Base-by-base conservation (phyloP, 2,113 vertebrate species). In the Felis chaus region DNA sequence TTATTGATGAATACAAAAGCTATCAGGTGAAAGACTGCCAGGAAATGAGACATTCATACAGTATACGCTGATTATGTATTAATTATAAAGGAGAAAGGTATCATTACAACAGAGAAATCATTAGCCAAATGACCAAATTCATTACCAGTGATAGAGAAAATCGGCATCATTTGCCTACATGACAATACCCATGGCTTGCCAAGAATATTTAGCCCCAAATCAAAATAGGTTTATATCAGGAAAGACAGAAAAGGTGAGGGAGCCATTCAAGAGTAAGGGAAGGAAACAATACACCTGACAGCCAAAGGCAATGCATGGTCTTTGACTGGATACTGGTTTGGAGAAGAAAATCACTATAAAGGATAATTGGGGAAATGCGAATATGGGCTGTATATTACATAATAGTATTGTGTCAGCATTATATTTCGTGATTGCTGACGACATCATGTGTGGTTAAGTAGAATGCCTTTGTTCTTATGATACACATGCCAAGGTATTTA, bases 391-490 rank as follows among this genome's bases (percentile, higher is more conserved):
- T 18, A 31, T 50, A 25, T 8, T 45, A 31, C 25, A 14, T 10
- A 79, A 55, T 5, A 66, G 7, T 27, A 36, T 27, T n/a, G 9
- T 25, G 3, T 21, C 53, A 7, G 18, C 11, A 19, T 55, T 25
- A 48, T 31, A 21, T 11, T 23, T 81, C 57, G 74, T 36, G 27
- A 61, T 39, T 12, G 13, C 25, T 66, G 31, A 4, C 61, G 12
- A 3, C 7, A 19, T 5, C 16, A 0, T 4, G 31, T 0, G 18
- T 27, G 4, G 15, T 63, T 36, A 76, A 14, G 39, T 25, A 50
- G 18, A 76, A 53, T 5, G 12, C 2, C 7, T 69, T n/a, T 29
- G 6, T 50, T 66, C 33, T 91, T 45, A 27, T 31, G 36, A 63
- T 18, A n/a, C 1, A 41, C 45, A 5, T 11, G 10, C 90, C 13